Base-by-base conservation (phyloP, 2,888 invertebrate genomes). In the Notodonta dromedarius region DNA sequence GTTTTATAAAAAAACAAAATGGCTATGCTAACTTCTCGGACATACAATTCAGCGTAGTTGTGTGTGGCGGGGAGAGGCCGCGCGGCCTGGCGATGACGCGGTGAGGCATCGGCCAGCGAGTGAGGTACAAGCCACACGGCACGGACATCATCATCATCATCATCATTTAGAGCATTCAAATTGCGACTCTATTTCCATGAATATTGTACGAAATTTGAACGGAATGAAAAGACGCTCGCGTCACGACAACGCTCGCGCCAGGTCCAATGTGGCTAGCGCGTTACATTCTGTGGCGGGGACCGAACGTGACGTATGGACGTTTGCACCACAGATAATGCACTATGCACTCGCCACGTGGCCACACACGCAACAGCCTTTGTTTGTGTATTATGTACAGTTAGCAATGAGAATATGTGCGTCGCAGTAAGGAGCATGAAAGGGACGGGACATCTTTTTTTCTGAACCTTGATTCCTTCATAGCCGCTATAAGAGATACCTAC, bases 341-440 rank as follows among this genome's bases (percentile, higher is more conserved):
- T 60, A 63, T 67, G 67, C 63, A 67, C 60, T 55, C 55, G 63
- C 68, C 69, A 73, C 69, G 77, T 73, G 76, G 65, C 68, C 62
- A 52, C 57, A 53, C 60, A 67, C 64, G 58, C 57, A 59, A 60
- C 59, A 60, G 59, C 58, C 67, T 65, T 70, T 75, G 73, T 65
- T 70, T 75, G 73, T 75, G 62, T 60, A 57, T 12, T 39, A 56
- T 54, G 60, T 58, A 57, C 56, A 16, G 53, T 48, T 54, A 60
- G 59, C 55, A 61, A 61, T 16, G 55, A 54, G 56, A 61, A n/a
- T 46, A 13, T n/a, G n/a, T 46, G n/a, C 46, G 5, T 1, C 11
- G n/a, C 0, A 46, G 5, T 2, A 11, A 2, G 46, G 0, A n/a
- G 46, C 5, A 46, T 12, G 12, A 12, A 9, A 7, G 40, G 11